A percentile compares a stretch with the other conserved stretches of the same genome.
Conservation (phyloP, 2,113 vertebrate genomes). For the Pelobates fuscus region DNA sequence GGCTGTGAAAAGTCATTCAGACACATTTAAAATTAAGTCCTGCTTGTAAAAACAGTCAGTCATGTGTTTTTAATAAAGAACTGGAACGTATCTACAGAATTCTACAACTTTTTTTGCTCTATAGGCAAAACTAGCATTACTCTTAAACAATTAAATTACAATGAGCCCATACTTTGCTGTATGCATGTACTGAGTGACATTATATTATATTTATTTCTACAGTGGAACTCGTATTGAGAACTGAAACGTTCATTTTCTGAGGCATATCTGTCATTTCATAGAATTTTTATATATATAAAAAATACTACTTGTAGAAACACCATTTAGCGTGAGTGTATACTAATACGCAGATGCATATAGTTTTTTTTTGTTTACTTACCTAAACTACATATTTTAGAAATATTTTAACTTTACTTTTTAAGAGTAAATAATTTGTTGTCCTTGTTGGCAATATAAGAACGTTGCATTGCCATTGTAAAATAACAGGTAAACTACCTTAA, state of each 20-base stretch:
- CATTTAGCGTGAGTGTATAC: no score
- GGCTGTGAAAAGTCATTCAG: conserved; percentile 12
- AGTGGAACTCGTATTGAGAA: neutral
- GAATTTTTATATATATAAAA: neutral
- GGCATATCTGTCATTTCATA: neutral
- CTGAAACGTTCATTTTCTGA: neutral
- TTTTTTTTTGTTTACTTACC: no score
- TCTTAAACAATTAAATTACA: conserved; percentile 7
- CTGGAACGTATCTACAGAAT: conserved; percentile 52
- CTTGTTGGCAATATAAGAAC: no score
- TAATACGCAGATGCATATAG: no score
- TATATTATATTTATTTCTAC: neutral
- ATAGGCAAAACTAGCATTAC: conserved; percentile 47
- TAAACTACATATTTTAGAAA: no score
- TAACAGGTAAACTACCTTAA: no score
- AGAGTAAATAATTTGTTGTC: no score
- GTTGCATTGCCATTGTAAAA: no score
- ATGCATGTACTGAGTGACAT: conserved; percentile 7
- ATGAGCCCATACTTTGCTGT: neutral
- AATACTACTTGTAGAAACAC: no score
- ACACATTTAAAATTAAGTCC: conserved; percentile 52
- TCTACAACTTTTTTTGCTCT: conserved; percentile 43
- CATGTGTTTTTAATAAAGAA: conserved; percentile 56
- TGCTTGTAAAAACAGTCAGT: conserved; percentile 49
- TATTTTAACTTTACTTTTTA: no score